Evolutionary conservation across 1,140 invertebrate species (phyloP).

Genomic region (Tetragonula clypearis): DNA sequence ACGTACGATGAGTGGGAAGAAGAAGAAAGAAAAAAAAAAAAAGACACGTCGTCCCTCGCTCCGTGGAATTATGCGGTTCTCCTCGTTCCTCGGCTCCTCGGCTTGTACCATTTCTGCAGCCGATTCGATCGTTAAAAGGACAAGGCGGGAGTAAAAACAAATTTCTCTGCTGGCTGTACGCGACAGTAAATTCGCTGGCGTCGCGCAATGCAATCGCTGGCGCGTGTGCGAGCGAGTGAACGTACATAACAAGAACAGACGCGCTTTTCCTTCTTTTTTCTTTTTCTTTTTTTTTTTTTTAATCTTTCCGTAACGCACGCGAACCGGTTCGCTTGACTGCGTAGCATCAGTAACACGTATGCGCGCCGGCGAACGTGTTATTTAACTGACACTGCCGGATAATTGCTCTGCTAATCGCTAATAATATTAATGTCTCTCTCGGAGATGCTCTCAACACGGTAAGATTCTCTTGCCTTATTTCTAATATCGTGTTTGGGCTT

Average conservation of each 20-base stretch:
- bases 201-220: slow-evolving; percentile 13
- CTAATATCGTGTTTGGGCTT: no score
- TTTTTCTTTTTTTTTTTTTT: no score
- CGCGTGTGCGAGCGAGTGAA: background rate
- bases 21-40: background rate
- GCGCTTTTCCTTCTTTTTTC: slow-evolving; percentile 1
- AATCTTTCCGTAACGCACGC: slow-evolving; percentile 28
- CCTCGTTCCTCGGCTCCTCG: no score
- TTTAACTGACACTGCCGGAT: slow-evolving; percentile 40
- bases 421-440: slow-evolving; percentile 22
- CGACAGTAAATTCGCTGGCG: slow-evolving; percentile 47
- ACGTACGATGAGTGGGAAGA: no score
- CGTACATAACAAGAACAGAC: slow-evolving; percentile 14
- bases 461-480: background rate
- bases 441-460: background rate
- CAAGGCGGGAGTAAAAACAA: slow-evolving; percentile 28
- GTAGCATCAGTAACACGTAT: slow-evolving; percentile 26
- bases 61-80: slow-evolving; percentile 4
- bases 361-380: slow-evolving; percentile 37
- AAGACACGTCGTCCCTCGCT: background rate
- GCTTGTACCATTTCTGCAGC: background rate
- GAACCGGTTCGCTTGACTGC: slow-evolving; percentile 48
- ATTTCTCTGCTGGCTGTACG: slow-evolving; percentile 27
- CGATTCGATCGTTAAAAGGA: slow-evolving; percentile 20
- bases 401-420: slow-evolving; percentile 29